Base-by-base conservation (phyloP, 2,888 invertebrate species). In the Magallana nippona region DNA sequence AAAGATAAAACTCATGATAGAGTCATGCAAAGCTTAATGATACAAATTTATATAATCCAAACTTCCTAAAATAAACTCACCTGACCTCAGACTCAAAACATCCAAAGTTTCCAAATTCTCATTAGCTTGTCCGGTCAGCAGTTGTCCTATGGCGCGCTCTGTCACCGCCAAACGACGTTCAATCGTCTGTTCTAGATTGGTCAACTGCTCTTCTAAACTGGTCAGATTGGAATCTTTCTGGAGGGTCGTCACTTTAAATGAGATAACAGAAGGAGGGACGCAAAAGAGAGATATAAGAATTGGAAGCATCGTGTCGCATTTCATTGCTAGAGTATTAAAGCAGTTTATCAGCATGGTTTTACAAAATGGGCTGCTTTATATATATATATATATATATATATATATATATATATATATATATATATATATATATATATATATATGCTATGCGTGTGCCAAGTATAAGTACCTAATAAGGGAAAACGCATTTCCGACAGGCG, bases 151-250 rank as follows among this genome's bases (percentile, higher is more conserved):
- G 19, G 32, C 32, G 63, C 63, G 63, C 63, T 71, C 63, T 13
- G 71, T 71, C 3, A 32, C 71, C 1, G 15, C 15, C 13, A 71
- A 3, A 27, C 71, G 71, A 71, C 71, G 15, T 71, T 71, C 71
- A 13, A 71, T 2, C 22, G 27, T 32, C 15, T 27, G 22, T 27
- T 71, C 71, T 32, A 71, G 71, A 71, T 71, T 27, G 32, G 71
- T 15, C 13, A 71, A 5, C 5, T 32, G 71, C 71, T 71, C 71
- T 71, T 71, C 71, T 27, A 71, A 27, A 71, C 27, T 71, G 71
- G 71, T 71, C 71, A 71, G 22, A 71, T 71, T 71, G 15, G 27
- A 15, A 27, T 32, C 71, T 71, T 71, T 71, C 22, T 11, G 11
- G 27, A 71, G 32, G 13, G 71, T 71, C 10, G 71, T 71, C 27